Percentiles rank a stretch among this genome's conserved stretches.
These are phyloP conservation scores for Sprattus sprattus DNA, from an alignment of 2,113 vertebrate species.

Conservation along the genomic window DNA sequence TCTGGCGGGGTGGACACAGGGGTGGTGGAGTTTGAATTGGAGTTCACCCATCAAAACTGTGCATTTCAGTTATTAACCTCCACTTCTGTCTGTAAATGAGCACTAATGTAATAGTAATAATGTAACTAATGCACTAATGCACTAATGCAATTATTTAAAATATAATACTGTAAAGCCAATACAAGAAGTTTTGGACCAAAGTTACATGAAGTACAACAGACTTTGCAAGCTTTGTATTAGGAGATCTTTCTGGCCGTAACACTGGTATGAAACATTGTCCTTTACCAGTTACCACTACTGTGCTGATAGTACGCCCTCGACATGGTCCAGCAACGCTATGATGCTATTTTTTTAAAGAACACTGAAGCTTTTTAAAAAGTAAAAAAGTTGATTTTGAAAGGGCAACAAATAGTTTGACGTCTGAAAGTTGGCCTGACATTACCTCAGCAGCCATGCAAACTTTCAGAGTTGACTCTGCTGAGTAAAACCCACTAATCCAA, in stretches of 20 bases:
- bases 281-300: background rate
- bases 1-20: conserved; percentile 49
- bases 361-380: too few relatives aligned
- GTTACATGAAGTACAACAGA: background rate
- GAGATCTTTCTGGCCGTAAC: background rate
- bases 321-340: too few relatives aligned
- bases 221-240: background rate
- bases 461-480: too few relatives aligned
- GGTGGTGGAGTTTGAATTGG: too few relatives aligned
- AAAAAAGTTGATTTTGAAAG: too few relatives aligned
- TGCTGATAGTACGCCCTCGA: too few relatives aligned
- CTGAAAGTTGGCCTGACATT: too few relatives aligned
- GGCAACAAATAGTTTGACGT: too few relatives aligned
- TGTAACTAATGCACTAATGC: too few relatives aligned
- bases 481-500: background rate
- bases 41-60: background rate
- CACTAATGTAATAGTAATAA: background rate
- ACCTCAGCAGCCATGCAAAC: too few relatives aligned
- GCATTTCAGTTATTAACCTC: background rate
- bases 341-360: too few relatives aligned
- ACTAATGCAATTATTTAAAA: too few relatives aligned
- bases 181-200: background rate
- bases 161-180: background rate
- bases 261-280: background rate
- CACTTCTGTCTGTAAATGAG: background rate